These are phyloP conservation scores for Boloria selene DNA, from an alignment of 2,888 invertebrate genomes.

Conservation along the genomic window DNA sequence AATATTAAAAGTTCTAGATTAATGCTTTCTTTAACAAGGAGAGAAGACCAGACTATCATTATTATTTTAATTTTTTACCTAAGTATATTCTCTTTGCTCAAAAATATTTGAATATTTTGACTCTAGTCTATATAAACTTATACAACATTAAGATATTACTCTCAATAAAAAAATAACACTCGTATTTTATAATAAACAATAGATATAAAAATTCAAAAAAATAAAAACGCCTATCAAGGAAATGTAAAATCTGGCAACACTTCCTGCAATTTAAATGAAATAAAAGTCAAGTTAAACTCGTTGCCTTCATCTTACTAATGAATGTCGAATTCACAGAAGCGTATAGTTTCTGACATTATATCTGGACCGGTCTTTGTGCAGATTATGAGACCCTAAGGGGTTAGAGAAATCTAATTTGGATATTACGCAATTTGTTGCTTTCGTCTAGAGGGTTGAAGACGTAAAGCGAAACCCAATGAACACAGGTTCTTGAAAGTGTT, in stretches of 20 bases:
- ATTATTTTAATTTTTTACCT: too few species aligned
- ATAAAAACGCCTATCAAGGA: background rate
- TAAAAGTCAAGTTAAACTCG: conserved; percentile 11
- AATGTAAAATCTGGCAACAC: background rate
- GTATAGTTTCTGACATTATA: conserved; percentile 36
- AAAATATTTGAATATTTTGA: too few species aligned
- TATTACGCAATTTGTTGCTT: conserved; percentile 59
- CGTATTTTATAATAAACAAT: too few species aligned
- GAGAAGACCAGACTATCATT: too few species aligned
- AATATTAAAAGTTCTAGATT: too few species aligned
- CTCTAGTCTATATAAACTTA: too few species aligned
- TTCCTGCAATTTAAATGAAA: background rate
- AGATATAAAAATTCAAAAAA: background rate
- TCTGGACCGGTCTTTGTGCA: conserved; percentile 49
- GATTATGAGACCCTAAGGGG: conserved; percentile 51
- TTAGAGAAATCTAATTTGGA: conserved; percentile 64
- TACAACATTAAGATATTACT: too few species aligned
- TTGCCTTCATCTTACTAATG: conserved; percentile 33
- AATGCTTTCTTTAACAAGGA: too few species aligned
- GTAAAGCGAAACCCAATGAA: conserved; percentile 1
- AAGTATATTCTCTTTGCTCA: too few species aligned
- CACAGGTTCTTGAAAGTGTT: background rate
- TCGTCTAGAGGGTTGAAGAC: conserved; percentile 8
- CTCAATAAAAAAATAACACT: too few species aligned
- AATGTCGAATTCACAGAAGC: conserved; percentile 34